phyloP scores from a whole-genome alignment of 2,888 invertebrate genomes.

The Thecocarcelia acutangulata region DNA sequence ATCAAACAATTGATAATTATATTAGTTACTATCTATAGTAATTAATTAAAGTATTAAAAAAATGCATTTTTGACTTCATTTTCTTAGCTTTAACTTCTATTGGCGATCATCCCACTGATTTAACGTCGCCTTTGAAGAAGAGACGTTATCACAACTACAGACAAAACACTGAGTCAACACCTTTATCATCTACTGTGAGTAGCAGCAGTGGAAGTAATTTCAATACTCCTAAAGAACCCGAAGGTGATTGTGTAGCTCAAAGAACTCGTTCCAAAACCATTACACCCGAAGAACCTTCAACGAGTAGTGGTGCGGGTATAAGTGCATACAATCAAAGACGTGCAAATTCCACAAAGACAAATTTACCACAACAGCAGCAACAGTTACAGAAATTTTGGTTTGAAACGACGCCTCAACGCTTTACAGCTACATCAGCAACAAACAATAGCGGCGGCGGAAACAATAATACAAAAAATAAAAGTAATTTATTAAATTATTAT shows the following conservation, averaged over 20 bases:
- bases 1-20: too few species aligned
- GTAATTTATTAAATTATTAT: constrained; percentile 80
- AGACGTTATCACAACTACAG: constrained; percentile 73
- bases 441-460: constrained; percentile 41
- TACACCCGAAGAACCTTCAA: constrained; percentile 73
- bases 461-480: constrained; percentile 55
- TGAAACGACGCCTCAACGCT: constrained; percentile 47
- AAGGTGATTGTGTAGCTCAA: constrained; percentile 79
- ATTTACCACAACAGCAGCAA: constrained; percentile 52
- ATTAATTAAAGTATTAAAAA: too few species aligned
- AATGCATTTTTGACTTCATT: too few species aligned
- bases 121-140: constrained; percentile 76
- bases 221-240: constrained; percentile 55
- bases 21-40: too few species aligned
- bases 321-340: constrained; percentile 54
- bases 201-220: constrained; percentile 54
- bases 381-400: constrained; percentile 62
- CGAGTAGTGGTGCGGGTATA: constrained; percentile 73
- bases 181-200: constrained; percentile 55
- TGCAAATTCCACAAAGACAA: constrained; percentile 54
- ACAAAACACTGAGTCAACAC: constrained; percentile 50
- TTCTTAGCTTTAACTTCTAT: constrained; percentile 70
- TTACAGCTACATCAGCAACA: constrained; percentile 39
- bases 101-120: constrained; percentile 74
- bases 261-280: constrained; percentile 80